Percentiles rank a stretch among this genome's conserved stretches.
phyloP scores from a whole-genome alignment of 2,797 vertebrate species.

The Corythornis leucogaster region DNA sequence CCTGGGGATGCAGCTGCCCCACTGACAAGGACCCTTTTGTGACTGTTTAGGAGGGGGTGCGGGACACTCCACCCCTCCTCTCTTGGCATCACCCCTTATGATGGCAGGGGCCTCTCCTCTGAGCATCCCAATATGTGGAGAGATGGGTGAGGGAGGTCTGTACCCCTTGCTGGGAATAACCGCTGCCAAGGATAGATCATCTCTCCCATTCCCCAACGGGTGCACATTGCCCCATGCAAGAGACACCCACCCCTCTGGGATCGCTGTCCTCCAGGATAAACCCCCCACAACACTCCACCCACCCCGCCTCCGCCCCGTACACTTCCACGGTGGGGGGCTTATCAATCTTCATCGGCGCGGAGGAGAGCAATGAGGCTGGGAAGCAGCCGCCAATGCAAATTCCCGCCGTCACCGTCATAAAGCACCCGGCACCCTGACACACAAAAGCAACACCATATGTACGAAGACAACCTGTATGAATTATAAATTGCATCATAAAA shows the following conservation, averaged over 20 bases:
- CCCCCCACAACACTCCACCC: too few relatives aligned
- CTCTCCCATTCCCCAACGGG: background rate
- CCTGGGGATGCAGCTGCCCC: background rate
- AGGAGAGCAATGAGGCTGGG: conserved; percentile 54
- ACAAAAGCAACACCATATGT: conserved; percentile 77
- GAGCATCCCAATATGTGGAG: background rate
- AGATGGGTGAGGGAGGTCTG: accelerated
- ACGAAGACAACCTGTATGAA: conserved; percentile 73
- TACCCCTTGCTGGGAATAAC: background rate
- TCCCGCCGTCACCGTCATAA: conserved; percentile 56
- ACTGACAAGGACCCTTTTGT: background rate
- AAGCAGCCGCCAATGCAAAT: conserved; percentile 55
- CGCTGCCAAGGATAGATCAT: accelerated
- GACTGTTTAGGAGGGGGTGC: background rate
- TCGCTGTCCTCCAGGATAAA: accelerated
- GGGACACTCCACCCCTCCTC: too few relatives aligned
- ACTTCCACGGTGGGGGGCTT: background rate
- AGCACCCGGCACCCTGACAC: conserved; percentile 61
- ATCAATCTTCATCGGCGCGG: conserved; percentile 31
- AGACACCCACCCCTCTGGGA: accelerated
- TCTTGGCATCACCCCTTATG: background rate
- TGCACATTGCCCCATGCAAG: too few relatives aligned
- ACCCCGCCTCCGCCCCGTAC: accelerated
- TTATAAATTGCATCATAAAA: conserved; percentile 72
- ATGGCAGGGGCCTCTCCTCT: accelerated